Base-by-base conservation (phyloP, 1,140 invertebrate species). In the Trichogramma pretiosum region DNA sequence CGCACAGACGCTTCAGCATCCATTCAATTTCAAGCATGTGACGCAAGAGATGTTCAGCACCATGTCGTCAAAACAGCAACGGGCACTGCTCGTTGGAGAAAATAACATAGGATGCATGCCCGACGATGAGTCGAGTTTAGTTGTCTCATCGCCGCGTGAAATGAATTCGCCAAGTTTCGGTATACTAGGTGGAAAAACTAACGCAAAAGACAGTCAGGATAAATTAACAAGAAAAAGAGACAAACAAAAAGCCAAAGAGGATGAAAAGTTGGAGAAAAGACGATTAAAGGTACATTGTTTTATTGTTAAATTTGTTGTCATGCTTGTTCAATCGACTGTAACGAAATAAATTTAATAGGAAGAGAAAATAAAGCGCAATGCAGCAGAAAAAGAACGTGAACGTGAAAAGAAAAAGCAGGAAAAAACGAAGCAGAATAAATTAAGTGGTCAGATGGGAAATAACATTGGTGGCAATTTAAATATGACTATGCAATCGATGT, bases 331-430 rank as follows among this genome's bases (percentile, higher is more conserved):
- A n/a, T n/a, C n/a, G n/a, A n/a, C n/a, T n/a, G n/a, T n/a, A n/a
- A n/a, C n/a, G n/a, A n/a, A n/a, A n/a, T n/a, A n/a, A 22, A 5
- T 32, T 34, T 34, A 11, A 1, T 17, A 49, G 43, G 85, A 89
- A 59, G 86, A 84, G 49, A 77, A 83, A 46, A 54, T 82, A 16
- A 78, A 83, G 51, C 82, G 82, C 57, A 68, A 79, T 16, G 82
- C 82, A 14, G 82, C 82, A 14, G 83, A 84, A 52, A 82, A 80
- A 52, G 79, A 85, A 53, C 80, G 83, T 48, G 79, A 85, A 56
- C 72, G 81, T 49, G 81, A 87, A 54, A 84, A 83, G 59, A 86
- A 87, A 67, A 83, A 85, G 56, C 81, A 79, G 57, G 77, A 83
- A 21, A 76, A 77, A 58, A 70, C 74, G 56, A 78, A 76, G 57